A percentile compares a stretch with the other conserved stretches of the same genome.
These are phyloP conservation scores for Scaptodrosophila latifasciaeformis DNA, from an alignment of 2,888 invertebrate genomes.

Conservation along the genomic window DNA sequence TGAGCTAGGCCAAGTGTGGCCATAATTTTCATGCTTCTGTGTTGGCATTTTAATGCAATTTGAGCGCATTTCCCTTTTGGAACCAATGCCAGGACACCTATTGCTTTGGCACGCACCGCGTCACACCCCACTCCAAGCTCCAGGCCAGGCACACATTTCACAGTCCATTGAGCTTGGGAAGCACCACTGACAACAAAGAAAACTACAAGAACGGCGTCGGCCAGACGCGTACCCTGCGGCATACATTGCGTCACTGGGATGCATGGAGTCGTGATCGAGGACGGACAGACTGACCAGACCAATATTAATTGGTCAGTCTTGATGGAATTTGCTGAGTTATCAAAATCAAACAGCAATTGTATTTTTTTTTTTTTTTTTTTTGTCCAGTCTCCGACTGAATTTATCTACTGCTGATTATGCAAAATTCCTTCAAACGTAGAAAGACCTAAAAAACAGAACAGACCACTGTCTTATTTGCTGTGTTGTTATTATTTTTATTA, in stretches of 20 bases:
- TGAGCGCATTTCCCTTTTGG: slow-evolving; percentile 68
- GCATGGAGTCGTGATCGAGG: slow-evolving; percentile 14
- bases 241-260: slow-evolving; percentile 54
- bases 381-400: slow-evolving; percentile 35
- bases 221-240: slow-evolving; percentile 40
- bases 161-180: slow-evolving; percentile 58
- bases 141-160: slow-evolving; percentile 58
- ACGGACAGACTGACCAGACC: slow-evolving; percentile 17
- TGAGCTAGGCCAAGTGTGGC: slow-evolving; percentile 54
- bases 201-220: slow-evolving; percentile 47
- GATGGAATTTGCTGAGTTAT: slow-evolving; percentile 45
- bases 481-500: slow-evolving; percentile 15
- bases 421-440: slow-evolving; percentile 34
- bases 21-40: slow-evolving; percentile 66
- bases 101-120: slow-evolving; percentile 56
- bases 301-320: slow-evolving; percentile 48
- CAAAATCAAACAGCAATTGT: slow-evolving; percentile 36
- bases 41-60: slow-evolving; percentile 68
- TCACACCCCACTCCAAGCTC: slow-evolving; percentile 35
- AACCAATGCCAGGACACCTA: slow-evolving; percentile 68
- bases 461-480: slow-evolving; percentile 4
- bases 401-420: slow-evolving; percentile 55
- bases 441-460: slow-evolving; percentile 4
- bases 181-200: too few species aligned
- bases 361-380: too few species aligned